A percentile compares a stretch with the other conserved stretches of the same genome.
These are phyloP conservation scores for Ceratitis capitata DNA, from an alignment of 1,140 invertebrate genomes.

Conservation along the genomic window DNA sequence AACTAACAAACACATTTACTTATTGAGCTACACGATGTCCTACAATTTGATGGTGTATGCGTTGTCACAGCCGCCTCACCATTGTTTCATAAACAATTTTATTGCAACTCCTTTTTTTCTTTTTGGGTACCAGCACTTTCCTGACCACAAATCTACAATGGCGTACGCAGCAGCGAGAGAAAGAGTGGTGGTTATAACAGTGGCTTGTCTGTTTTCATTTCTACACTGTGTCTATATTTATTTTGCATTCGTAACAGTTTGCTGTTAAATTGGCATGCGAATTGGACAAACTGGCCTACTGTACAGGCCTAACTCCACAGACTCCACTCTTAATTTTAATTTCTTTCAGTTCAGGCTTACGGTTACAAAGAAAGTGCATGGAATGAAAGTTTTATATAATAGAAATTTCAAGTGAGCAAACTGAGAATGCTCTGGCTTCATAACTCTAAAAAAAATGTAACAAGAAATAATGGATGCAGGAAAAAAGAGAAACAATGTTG, in stretches of 20 bases:
- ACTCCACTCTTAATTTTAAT: neutral
- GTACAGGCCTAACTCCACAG: neutral
- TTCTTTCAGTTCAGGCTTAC: neutral
- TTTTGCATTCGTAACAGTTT: slow-evolving; percentile 3
- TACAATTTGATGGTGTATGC: neutral
- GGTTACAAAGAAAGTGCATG: slow-evolving; percentile 3
- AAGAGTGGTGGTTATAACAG: too few species aligned
- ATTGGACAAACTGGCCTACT: neutral
- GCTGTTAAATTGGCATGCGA: slow-evolving; percentile 3
- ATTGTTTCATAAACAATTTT: neutral
- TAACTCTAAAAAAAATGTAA: neutral
- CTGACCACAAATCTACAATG: neutral
- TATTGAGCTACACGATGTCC: neutral
- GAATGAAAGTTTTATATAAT: neutral
- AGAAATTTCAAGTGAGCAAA: neutral
- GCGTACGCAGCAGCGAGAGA: too few species aligned
- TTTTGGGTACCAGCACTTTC: neutral
- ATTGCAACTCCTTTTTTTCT: neutral
- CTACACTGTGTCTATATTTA: neutral
- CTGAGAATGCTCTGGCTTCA: neutral
- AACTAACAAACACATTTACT: neutral
- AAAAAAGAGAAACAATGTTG: neutral
- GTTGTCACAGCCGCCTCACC: neutral
- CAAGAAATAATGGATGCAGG: neutral
- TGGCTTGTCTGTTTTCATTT: neutral